phyloP scores from a whole-genome alignment of 2,888 invertebrate genomes.

The Alloscopus bannaensis region DNA sequence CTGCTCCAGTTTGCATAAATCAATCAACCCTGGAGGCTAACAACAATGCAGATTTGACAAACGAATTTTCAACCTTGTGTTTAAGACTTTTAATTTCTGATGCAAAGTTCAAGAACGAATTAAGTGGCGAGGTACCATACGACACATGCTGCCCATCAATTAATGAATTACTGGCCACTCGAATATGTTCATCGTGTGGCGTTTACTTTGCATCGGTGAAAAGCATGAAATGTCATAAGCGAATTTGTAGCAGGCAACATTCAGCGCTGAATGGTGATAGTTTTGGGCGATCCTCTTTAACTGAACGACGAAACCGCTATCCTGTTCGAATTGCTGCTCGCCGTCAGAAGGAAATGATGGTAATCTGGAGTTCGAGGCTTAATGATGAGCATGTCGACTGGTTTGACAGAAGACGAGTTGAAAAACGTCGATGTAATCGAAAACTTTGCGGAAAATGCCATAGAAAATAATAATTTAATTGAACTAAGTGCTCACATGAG shows the following conservation, averaged over 20 bases:
- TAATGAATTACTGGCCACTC: not conserved
- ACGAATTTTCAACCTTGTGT: conserved; percentile 9
- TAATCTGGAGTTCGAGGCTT: conserved; percentile 20
- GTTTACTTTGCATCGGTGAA: conserved; percentile 32
- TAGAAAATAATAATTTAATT: not conserved
- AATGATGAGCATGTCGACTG: conserved; percentile 44
- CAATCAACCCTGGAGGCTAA: not conserved
- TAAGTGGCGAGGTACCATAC: conserved; percentile 23
- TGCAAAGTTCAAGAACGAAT: not conserved
- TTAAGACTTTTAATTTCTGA: not conserved
- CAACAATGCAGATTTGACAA: not conserved
- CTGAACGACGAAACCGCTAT: not conserved
- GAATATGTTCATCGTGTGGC: conserved; percentile 33
- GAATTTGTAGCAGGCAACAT: conserved; percentile 5
- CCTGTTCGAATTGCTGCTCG: conserved; percentile 33
- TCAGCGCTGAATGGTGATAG: conserved; percentile 6
- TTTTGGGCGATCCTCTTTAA: not conserved
- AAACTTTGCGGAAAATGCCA: not conserved
- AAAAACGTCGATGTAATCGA: not conserved
- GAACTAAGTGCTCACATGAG: not conserved
- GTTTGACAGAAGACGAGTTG: conserved; percentile 35
- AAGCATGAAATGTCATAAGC: conserved; percentile 20
- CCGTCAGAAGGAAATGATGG: conserved; percentile 29
- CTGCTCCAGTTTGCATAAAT: conserved; percentile 8
- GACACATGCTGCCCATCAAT: conserved; percentile 35